These are phyloP conservation scores for Pristionchus exspectatus DNA, from an alignment of 2,888 invertebrate genomes.

Conservation along the genomic window DNA sequence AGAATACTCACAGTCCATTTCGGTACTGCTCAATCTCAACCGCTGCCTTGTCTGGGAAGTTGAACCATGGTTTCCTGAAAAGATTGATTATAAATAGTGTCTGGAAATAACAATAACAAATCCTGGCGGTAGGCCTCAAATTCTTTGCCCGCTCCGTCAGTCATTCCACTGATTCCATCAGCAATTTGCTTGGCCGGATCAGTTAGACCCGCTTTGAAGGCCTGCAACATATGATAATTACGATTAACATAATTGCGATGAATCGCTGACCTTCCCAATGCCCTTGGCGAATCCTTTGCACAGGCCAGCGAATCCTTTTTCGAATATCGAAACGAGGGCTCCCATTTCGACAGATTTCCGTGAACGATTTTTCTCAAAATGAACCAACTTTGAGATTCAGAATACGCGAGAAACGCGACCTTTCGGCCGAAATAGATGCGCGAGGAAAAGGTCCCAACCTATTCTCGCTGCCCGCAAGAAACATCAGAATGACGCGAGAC, in stretches of 20 bases:
- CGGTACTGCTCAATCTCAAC: neutral
- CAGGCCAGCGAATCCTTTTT: slow-evolving; percentile 20
- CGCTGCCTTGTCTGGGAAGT: neutral
- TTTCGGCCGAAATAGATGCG: neutral
- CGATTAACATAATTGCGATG: neutral
- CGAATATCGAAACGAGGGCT: neutral
- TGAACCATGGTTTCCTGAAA: slow-evolving; percentile 29
- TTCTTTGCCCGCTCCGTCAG: slow-evolving; percentile 6
- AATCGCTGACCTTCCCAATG: neutral
- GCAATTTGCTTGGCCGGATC: slow-evolving; percentile 6
- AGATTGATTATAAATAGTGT: neutral
- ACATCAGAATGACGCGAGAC: neutral
- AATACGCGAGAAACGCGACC: neutral
- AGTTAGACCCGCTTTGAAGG: slow-evolving; percentile 5
- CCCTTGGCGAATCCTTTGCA: neutral
- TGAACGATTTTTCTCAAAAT: neutral
- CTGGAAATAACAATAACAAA: neutral
- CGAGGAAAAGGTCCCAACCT: neutral
- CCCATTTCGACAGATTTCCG: neutral
- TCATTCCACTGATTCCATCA: slow-evolving; percentile 22
- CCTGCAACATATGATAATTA: neutral
- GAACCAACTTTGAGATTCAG: neutral
- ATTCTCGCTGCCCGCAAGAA: neutral
- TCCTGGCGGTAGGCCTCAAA: slow-evolving; percentile 31
- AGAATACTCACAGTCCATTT: neutral